Evolutionary conservation across 2,888 invertebrate genomes (phyloP).

Genomic region (Andrena hattorfiana): DNA sequence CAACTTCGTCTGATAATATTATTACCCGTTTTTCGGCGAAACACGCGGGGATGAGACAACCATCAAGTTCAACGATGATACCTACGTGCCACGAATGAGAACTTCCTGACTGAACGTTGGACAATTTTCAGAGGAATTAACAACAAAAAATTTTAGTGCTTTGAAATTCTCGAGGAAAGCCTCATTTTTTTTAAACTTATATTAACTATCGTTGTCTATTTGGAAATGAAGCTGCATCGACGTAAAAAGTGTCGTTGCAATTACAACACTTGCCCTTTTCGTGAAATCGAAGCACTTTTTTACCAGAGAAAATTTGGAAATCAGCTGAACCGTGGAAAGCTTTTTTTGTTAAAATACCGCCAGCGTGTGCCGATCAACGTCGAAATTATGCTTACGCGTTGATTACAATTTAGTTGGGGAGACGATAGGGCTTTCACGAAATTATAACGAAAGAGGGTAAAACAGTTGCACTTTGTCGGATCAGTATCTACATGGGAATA

Average conservation of each 20-base stretch:
- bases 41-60: not conserved
- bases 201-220: not conserved
- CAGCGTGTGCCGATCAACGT: no score
- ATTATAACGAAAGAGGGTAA: not conserved
- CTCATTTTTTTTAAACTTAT: not conserved
- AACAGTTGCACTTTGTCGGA: not conserved
- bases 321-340: no score
- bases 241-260: not conserved
- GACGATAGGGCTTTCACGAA: slow-evolving; percentile 9
- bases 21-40: not conserved
- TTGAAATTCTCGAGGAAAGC: not conserved
- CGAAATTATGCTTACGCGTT: slow-evolving; percentile 17
- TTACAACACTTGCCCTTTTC: not conserved
- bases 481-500: not conserved
- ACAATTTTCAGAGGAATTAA: not conserved
- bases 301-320: no score
- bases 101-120: no score
- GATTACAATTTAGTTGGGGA: slow-evolving; percentile 3
- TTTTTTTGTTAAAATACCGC: no score
- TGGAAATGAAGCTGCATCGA: not conserved
- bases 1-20: not conserved
- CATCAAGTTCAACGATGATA: not conserved
- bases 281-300: no score
- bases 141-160: not conserved
- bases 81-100: no score